A percentile compares a stretch with the other conserved stretches of the same genome.
Evolutionary conservation across 2,888 invertebrate species (phyloP).

Genomic region (Proisotoma minuta): DNA sequence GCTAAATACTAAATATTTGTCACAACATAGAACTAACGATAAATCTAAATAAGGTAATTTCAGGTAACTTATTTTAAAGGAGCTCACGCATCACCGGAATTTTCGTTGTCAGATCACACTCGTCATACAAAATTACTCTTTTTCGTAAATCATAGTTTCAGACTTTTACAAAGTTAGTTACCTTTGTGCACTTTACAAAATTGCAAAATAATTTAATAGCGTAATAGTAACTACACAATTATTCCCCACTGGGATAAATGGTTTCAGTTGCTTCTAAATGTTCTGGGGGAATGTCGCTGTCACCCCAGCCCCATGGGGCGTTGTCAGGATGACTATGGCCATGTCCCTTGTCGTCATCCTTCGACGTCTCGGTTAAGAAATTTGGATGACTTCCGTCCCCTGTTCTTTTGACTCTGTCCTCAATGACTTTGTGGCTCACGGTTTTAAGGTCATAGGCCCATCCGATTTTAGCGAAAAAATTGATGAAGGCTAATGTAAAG

Average conservation of each 20-base stretch:
- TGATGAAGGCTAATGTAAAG: conserved; percentile 61
- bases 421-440: conserved; percentile 63
- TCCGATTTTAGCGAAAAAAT: conserved; percentile 59
- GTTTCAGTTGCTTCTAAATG: conserved; percentile 36
- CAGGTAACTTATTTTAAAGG: too few species aligned
- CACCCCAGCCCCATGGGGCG: conserved; percentile 45
- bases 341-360: neutral
- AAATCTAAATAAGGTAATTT: too few species aligned
- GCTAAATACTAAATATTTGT: too few species aligned
- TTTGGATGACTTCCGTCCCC: conserved; percentile 68
- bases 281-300: conserved; percentile 40
- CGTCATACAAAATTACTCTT: too few species aligned
- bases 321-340: conserved; percentile 14
- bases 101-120: too few species aligned
- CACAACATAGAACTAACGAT: too few species aligned
- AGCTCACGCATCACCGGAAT: too few species aligned
- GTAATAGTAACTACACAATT: neutral
- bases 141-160: too few species aligned
- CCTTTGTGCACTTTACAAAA: too few species aligned
- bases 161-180: too few species aligned
- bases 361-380: neutral
- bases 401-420: conserved; percentile 65
- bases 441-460: conserved; percentile 62
- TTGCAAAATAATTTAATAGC: too few species aligned
- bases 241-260: conserved; percentile 19